Evolutionary conservation across 2,888 invertebrate species (phyloP), one percentile per base, ranked within the genome.

Genomic region (Volucella inflata): DNA sequence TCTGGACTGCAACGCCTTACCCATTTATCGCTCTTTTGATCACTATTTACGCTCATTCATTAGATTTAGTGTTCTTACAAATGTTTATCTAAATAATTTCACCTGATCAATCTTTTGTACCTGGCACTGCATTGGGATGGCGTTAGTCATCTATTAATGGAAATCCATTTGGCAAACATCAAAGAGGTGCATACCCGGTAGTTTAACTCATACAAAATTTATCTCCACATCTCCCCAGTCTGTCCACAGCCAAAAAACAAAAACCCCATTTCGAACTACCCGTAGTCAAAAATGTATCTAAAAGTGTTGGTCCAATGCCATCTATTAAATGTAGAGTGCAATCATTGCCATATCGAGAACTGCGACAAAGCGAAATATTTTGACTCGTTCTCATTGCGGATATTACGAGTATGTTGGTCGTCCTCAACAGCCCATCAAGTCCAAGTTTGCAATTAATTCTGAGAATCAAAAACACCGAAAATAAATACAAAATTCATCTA

Each of bases 361-460:
- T 53, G 17, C n/a, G 30, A 38, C 64, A 38, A 50, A 59, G 40
- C 59, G 38, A 21, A 74, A 48, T 59, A 55, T 46, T 50, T 40
- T 21, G 14, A 60, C 50, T n/a, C n/a, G 59, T 30, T 51, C 60
- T 68, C 57, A 40, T 46, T 12, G 36, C 21, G 62, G 62, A 30
- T 48, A 62, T 51, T 76, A n/a, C n/a, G n/a, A n/a, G n/a, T n/a
- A 60, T 60, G 55, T 74, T 38, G 12, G 59, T 30, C 53, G 30
- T 48, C 65, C 60, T 75, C 68, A 48, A 42, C 67, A 42, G 30
- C 30, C 6, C 6, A 38, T 70, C 80, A 81, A 81, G 76, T 62
- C 50, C 64, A 81, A 70, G 76, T 62, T 76, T 75, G 68, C 59
- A 81, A 77, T 71, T 76, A 51, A 12, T 77, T 60, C n/a, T 50